Evolutionary conservation across 2,797 vertebrate genomes (phyloP).

Genomic region (Meriones psammophilus): DNA sequence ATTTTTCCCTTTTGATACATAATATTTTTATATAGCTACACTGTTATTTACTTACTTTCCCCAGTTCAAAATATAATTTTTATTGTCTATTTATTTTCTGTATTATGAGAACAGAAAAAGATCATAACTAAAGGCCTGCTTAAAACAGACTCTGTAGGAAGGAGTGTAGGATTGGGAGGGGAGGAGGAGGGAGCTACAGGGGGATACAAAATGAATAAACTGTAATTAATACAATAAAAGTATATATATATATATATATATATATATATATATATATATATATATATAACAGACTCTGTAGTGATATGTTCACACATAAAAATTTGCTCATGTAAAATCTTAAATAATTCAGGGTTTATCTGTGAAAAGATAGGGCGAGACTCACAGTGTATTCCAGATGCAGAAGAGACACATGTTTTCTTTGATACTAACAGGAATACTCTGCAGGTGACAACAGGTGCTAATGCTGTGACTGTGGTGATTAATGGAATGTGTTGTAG

Average conservation of each 20-base stretch:
- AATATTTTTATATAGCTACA: not conserved
- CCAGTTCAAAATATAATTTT: slow-evolving; percentile 14
- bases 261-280: too few relatives aligned
- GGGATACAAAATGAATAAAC: too few relatives aligned
- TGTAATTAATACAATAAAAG: too few relatives aligned
- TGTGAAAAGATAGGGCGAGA: not conserved
- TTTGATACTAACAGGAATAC: slow-evolving; percentile 38
- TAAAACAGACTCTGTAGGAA: not conserved
- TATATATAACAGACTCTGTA: not conserved
- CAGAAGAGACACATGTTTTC: not conserved
- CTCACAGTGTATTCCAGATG: not conserved
- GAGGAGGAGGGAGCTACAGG: too few relatives aligned
- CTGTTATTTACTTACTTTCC: slow-evolving; percentile 12
- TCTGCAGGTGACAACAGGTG: slow-evolving; percentile 62
- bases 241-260: too few relatives aligned
- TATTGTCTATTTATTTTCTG: not conserved
- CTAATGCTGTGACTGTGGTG: not conserved
- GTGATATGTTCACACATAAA: not conserved
- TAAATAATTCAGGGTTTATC: not conserved
- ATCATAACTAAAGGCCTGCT: not conserved
- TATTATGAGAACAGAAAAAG: slow-evolving; percentile 26
- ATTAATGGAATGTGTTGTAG: not conserved
- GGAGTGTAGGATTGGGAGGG: too few relatives aligned
- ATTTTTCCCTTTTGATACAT: not conserved
- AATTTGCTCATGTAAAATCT: not conserved